Evolutionary conservation across 2,888 invertebrate species (phyloP), one percentile per base, ranked within the genome.

Genomic region (Synergus japonicus): DNA sequence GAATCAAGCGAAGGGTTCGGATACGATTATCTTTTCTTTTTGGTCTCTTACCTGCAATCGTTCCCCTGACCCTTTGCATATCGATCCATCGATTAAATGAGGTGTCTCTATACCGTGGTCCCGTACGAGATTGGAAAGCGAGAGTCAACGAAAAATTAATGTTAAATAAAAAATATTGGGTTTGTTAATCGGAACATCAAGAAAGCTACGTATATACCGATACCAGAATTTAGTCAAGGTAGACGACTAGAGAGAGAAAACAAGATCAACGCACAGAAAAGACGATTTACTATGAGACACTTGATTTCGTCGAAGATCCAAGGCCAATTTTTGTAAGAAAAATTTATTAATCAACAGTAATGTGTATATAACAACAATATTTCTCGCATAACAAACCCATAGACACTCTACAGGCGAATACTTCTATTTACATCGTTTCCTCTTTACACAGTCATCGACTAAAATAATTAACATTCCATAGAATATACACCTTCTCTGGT

Each of bases 301-400:
- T 73, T 81, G 83, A 78, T 84, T 87, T 87, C 84, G 87, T 87
- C 84, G 87, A 90, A 89, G 87, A 90, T 90, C 88, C 87, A 89
- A 90, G 87, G 88, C 89, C 89, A 91, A 90, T 91, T 88, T 91
- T 91, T 85, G 83, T 89, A 90, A 88, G 88, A 91, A 91, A 90
- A 91, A 89, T 92, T 92, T 91, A 92, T 92, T 92, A 90, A 90
- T 88, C 89, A 91, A 92, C 91, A 91, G 85, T 90, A 88, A 79
- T 83, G 82, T 82, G 78, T 82, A 78, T 86, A 79, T 89, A 91
- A 91, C 89, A 91, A 90, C 87, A 88, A 84, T 87, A 86, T 78
- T 88, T 85, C 88, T 91, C 90, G 91, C 90, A 91, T 91, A 91
- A 92, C 91, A 92, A 92, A 90, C 91, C 92, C 92, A 91, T 90